Evolutionary conservation across 2,797 vertebrate genomes (phyloP).

Genomic region (Enteromius anoplus): DNA sequence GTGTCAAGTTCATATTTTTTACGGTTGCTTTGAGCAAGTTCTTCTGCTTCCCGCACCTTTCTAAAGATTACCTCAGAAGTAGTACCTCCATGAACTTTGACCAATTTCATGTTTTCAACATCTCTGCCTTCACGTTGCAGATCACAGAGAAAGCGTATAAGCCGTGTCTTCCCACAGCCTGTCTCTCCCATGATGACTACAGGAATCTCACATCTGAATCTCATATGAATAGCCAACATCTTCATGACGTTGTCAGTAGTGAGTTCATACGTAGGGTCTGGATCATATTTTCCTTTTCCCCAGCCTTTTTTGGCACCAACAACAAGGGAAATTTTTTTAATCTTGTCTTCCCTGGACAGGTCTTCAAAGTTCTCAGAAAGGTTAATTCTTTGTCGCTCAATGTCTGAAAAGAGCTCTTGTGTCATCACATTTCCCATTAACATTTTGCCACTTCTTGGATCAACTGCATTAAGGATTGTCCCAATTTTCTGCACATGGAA

Average conservation of each 20-base stretch:
- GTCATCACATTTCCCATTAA: slow-evolving; percentile 76
- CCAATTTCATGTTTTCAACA: slow-evolving; percentile 77
- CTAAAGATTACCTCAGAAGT: slow-evolving; percentile 76
- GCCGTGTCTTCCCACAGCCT: slow-evolving; percentile 81
- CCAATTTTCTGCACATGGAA: slow-evolving; percentile 70
- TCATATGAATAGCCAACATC: slow-evolving; percentile 83
- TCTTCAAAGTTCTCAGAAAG: slow-evolving; percentile 78
- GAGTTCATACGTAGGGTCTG: slow-evolving; percentile 80
- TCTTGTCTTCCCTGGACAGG: slow-evolving; percentile 71
- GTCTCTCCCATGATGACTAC: slow-evolving; percentile 85
- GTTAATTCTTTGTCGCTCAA: slow-evolving; percentile 73
- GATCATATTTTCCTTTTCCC: slow-evolving; percentile 67
- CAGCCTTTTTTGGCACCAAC: slow-evolving; percentile 73
- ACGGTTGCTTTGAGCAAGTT: slow-evolving; percentile 69
- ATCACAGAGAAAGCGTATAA: slow-evolving; percentile 80
- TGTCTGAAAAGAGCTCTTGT: slow-evolving; percentile 65
- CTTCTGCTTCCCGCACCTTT: slow-evolving; percentile 76
- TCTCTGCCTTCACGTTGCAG: slow-evolving; percentile 71
- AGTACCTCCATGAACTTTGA: slow-evolving; percentile 83
- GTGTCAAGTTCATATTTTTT: slow-evolving; percentile 71
- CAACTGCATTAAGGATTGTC: slow-evolving; percentile 68
- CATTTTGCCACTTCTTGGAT: slow-evolving; percentile 66
- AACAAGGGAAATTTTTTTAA: slow-evolving; percentile 75
- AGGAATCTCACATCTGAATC: slow-evolving; percentile 81
- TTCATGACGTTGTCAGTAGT: slow-evolving; percentile 84